phyloP scores from a whole-genome alignment of 1,140 invertebrate species.

The Holotrichia oblita region DNA sequence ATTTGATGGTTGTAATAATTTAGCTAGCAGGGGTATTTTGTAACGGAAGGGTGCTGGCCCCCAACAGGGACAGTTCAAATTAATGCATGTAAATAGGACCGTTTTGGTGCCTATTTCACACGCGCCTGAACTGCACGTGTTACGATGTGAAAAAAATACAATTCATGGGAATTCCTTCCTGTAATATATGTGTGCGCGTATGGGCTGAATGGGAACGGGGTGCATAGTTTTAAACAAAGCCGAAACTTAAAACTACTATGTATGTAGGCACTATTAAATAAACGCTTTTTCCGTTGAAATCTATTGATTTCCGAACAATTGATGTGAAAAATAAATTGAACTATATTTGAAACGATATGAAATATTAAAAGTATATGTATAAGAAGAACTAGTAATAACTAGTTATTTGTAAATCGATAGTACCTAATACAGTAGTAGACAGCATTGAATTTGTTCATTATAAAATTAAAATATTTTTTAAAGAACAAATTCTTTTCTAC shows the following conservation, averaged over 20 bases:
- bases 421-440: too few relatives aligned
- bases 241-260: conserved; percentile 27
- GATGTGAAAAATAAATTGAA: too few relatives aligned
- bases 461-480: too few relatives aligned
- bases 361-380: too few relatives aligned
- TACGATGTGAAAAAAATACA: conserved; percentile 34
- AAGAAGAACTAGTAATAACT: too few relatives aligned
- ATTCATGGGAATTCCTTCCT: conserved; percentile 27
- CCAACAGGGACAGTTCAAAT: conserved; percentile 32
- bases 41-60: conserved; percentile 26
- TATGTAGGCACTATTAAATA: neutral
- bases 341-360: too few relatives aligned
- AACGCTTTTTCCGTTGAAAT: neutral
- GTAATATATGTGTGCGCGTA: neutral
- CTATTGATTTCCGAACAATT: neutral
- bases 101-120: conserved; percentile 34
- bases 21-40: conserved; percentile 29
- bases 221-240: neutral
- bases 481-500: too few relatives aligned
- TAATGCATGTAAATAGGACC: conserved; percentile 35
- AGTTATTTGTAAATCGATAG: too few relatives aligned
- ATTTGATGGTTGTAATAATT: conserved; percentile 33
- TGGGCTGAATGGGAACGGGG: neutral
- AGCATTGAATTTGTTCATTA: too few relatives aligned
- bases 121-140: conserved; percentile 20